A percentile compares a stretch with the other conserved stretches of the same genome.
Conservation (phyloP, 2,113 vertebrate species). For the Datnioides undecimradiatus region DNA sequence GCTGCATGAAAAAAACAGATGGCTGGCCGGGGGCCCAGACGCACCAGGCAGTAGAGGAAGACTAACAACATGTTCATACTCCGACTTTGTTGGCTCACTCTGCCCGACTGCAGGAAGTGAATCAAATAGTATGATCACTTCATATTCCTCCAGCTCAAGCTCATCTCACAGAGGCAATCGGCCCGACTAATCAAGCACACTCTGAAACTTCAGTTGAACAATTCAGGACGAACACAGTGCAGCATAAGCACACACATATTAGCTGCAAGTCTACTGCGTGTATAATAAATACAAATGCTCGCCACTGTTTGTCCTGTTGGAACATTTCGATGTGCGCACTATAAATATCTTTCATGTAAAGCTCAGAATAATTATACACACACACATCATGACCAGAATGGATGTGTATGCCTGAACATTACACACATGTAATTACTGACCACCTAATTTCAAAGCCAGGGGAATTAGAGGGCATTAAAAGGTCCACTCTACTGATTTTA, state of each 20-base stretch:
- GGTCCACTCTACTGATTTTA: too few relatives aligned
- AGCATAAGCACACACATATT: neutral
- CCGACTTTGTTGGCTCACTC: neutral
- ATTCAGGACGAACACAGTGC: neutral
- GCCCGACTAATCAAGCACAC: neutral
- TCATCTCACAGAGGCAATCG: neutral
- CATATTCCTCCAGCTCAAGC: neutral
- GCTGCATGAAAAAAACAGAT: conserved; percentile 63
- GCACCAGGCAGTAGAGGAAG: conserved; percentile 48
- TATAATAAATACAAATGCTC: neutral
- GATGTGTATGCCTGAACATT: neutral
- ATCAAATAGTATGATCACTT: conserved; percentile 14
- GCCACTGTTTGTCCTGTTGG: neutral
- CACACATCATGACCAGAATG: neutral
- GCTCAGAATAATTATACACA: neutral
- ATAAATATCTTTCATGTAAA: neutral
- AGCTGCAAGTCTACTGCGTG: neutral
- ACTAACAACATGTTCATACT: conserved; percentile 39
- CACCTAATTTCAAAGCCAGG: neutral
- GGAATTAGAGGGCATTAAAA: neutral
- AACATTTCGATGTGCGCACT: neutral
- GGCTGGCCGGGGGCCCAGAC: conserved; percentile 49
- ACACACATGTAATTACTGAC: neutral
- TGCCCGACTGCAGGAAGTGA: neutral
- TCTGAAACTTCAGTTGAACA: neutral